A percentile compares a stretch with the other conserved stretches of the same genome.
Evolutionary conservation across 2,113 vertebrate species (phyloP).

Genomic region (Stomatorhinus ivindoensis): DNA sequence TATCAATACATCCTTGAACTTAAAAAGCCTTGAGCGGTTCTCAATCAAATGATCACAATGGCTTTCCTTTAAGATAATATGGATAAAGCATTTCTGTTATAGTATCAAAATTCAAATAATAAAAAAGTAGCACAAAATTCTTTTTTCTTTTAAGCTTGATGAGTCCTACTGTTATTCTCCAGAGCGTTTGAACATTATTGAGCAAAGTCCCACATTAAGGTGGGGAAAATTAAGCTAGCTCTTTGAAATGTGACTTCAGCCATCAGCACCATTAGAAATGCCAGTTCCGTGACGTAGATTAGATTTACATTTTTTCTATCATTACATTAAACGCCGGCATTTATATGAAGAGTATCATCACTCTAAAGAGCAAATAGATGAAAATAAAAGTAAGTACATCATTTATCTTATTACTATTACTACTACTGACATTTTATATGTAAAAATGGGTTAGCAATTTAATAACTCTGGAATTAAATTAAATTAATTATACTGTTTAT

Average conservation of each 20-base stretch:
- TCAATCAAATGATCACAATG: constrained; percentile 84
- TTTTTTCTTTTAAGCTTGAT: constrained; percentile 60
- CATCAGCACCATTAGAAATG: not conserved
- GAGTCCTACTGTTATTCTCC: constrained; percentile 79
- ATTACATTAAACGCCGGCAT: not conserved
- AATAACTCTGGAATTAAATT: not conserved
- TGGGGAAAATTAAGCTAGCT: constrained; percentile 70
- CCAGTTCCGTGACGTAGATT: constrained; percentile 11
- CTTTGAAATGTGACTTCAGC: constrained; percentile 63
- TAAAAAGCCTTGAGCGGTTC: constrained; percentile 75
- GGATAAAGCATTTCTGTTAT: constrained; percentile 88
- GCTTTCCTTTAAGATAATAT: constrained; percentile 80
- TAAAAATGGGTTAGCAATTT: not conserved
- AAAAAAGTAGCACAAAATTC: constrained; percentile 68
- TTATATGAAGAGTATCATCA: not conserved
- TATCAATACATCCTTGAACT: constrained; percentile 86
- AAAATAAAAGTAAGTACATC: not conserved
- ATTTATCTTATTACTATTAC: not conserved
- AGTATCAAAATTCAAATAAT: constrained; percentile 83
- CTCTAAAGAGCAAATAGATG: not conserved
- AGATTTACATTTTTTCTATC: constrained; percentile 16
- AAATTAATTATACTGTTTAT: not conserved
- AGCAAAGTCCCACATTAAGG: constrained; percentile 71
- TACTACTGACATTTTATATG: not conserved
- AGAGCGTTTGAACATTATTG: constrained; percentile 79